Percentiles rank a stretch among this genome's conserved stretches.
Evolutionary conservation across 2,888 invertebrate genomes (phyloP).

Genomic region (Eilema depressum): DNA sequence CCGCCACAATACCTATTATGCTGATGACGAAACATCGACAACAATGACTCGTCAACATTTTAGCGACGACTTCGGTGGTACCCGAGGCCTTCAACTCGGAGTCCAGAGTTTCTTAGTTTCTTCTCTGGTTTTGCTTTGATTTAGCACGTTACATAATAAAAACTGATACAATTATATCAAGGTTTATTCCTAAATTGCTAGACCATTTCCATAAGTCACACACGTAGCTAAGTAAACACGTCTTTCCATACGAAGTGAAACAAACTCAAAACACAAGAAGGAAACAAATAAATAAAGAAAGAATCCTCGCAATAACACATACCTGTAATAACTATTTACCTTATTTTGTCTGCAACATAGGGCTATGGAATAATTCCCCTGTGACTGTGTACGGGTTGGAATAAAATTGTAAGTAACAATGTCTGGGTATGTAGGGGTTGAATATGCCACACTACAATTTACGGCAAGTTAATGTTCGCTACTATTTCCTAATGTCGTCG

Average conservation of each 20-base stretch:
- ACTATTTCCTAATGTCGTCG: slow-evolving; percentile 39
- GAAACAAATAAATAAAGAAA: slow-evolving; percentile 33
- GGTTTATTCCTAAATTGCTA: neutral
- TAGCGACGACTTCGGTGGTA: too few species aligned
- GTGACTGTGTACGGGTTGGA: slow-evolving; percentile 22
- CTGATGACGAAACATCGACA: too few species aligned
- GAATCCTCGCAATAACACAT: slow-evolving; percentile 40
- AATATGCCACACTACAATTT: slow-evolving; percentile 42
- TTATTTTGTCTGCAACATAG: slow-evolving; percentile 31
- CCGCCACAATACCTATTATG: too few species aligned
- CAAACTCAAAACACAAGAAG: slow-evolving; percentile 17
- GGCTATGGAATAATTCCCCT: slow-evolving; percentile 35
- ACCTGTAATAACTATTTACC: slow-evolving; percentile 49
- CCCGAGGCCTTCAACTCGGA: too few species aligned
- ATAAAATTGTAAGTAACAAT: slow-evolving; percentile 44
- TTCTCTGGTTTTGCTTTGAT: neutral
- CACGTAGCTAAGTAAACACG: neutral
- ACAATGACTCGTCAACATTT: too few species aligned
- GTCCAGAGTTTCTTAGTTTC: neutral
- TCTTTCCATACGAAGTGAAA: neutral
- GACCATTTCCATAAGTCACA: slow-evolving; percentile 10
- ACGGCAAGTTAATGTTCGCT: slow-evolving; percentile 45
- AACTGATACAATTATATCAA: neutral
- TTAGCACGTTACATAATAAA: too few species aligned
- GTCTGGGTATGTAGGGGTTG: slow-evolving; percentile 29